phyloP scores from a whole-genome alignment of 2,888 invertebrate genomes.

The Dysmachus trigonus region DNA sequence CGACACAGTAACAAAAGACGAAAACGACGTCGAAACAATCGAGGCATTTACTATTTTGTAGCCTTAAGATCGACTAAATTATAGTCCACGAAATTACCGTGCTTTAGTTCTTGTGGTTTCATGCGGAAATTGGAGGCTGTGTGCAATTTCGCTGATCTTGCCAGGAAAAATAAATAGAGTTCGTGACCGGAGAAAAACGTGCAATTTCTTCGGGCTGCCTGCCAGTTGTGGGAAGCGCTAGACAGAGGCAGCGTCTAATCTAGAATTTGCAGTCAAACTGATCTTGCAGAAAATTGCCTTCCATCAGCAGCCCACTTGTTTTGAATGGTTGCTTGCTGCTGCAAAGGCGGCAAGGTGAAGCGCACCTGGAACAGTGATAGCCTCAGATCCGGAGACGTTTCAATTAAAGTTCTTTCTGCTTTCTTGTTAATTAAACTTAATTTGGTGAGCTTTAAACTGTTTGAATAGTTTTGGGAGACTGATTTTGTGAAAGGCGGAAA shows the following conservation, averaged over 20 bases:
- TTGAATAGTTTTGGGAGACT: not conserved
- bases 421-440: not conserved
- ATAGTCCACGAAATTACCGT: not conserved
- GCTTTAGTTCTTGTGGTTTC: not conserved
- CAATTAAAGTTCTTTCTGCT: not conserved
- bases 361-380: not conserved
- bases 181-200: not conserved
- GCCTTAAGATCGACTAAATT: not conserved
- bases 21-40: not conserved
- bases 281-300: not conserved
- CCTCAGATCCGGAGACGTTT: not conserved
- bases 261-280: not conserved
- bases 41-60: not conserved
- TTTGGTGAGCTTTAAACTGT: not conserved
- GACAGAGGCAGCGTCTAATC: not conserved
- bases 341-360: not conserved
- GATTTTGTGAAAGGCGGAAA: not conserved
- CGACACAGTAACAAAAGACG: not conserved
- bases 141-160: not conserved
- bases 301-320: not conserved
- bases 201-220: not conserved
- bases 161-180: not conserved
- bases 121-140: not conserved
- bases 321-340: not conserved
- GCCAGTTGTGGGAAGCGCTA: not conserved